phyloP scores from a whole-genome alignment of 2,113 vertebrate genomes.

The Pyrgilauda ruficollis region DNA sequence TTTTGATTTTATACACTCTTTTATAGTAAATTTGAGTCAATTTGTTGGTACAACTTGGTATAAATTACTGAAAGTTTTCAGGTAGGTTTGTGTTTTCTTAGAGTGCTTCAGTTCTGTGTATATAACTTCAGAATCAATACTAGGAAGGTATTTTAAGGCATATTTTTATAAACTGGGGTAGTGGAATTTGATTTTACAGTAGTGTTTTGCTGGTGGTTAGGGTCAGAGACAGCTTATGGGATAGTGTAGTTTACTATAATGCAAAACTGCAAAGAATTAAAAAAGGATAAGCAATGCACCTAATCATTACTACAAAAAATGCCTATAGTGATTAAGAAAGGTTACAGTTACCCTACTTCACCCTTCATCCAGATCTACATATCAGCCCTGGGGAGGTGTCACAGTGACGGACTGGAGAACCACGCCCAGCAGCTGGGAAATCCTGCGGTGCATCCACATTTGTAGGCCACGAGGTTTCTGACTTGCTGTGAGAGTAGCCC shows the following conservation, averaged over 20 bases:
- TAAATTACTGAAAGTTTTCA: neutral
- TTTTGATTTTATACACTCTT: neutral
- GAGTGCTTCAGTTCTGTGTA: neutral
- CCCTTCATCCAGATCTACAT: neutral
- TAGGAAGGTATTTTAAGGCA: neutral
- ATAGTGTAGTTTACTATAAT: neutral
- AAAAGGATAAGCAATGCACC: neutral
- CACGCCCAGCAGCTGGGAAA: neutral
- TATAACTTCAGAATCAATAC: neutral
- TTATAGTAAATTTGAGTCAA: neutral
- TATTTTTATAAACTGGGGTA: neutral
- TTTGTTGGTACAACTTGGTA: neutral
- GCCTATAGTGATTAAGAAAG: neutral
- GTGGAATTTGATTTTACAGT: neutral
- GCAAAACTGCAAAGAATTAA: neutral
- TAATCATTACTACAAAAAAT: neutral
- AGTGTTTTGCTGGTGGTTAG: neutral
- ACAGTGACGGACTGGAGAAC: neutral
- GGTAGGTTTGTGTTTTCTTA: neutral
- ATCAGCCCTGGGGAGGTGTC: neutral
- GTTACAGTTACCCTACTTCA: no score
- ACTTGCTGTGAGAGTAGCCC: neutral
- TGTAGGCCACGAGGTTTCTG: accelerated
- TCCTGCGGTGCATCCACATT: neutral
- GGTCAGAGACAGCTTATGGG: neutral